Conservation (phyloP, 2,113 vertebrate genomes). For the Quiscalus mexicanus region DNA sequence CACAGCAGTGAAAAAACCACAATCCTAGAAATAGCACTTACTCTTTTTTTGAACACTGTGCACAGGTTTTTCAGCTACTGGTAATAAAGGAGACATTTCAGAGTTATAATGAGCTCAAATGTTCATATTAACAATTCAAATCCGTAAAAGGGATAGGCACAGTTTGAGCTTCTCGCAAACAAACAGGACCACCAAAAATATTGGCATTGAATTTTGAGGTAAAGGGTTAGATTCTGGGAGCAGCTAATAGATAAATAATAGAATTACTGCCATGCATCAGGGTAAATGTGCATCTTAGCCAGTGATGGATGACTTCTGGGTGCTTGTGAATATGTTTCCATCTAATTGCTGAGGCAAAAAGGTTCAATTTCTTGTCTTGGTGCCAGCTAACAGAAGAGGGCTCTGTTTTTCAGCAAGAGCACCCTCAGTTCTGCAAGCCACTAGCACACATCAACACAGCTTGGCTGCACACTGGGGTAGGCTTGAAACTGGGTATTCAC, state of each 20-base stretch:
- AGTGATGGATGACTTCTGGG: background rate
- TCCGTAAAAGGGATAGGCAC: background rate
- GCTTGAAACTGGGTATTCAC: background rate
- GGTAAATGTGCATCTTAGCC: background rate
- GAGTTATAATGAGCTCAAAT: slow-evolving; percentile 50
- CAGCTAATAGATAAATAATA: background rate
- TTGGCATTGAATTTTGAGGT: background rate
- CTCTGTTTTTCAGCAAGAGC: background rate
- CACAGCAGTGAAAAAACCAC: slow-evolving; percentile 35
- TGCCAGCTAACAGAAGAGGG: slow-evolving; percentile 20
- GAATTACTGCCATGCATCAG: background rate
- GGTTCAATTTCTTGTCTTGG: background rate
- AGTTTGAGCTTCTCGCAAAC: background rate
- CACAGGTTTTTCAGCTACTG: slow-evolving; percentile 11
- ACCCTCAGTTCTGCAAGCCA: background rate
- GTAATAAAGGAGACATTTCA: slow-evolving; percentile 56
- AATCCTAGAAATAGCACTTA: slow-evolving; percentile 35
- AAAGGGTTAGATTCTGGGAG: background rate
- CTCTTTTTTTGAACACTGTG: slow-evolving; percentile 4
- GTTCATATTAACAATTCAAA: slow-evolving; percentile 44
- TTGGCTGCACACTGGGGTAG: background rate
- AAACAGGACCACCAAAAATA: background rate
- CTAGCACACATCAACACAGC: background rate
- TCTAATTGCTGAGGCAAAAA: background rate
- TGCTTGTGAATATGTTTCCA: background rate